Evolutionary conservation across 2,113 vertebrate genomes (phyloP).

Genomic region (Lampris megalopsis): DNA sequence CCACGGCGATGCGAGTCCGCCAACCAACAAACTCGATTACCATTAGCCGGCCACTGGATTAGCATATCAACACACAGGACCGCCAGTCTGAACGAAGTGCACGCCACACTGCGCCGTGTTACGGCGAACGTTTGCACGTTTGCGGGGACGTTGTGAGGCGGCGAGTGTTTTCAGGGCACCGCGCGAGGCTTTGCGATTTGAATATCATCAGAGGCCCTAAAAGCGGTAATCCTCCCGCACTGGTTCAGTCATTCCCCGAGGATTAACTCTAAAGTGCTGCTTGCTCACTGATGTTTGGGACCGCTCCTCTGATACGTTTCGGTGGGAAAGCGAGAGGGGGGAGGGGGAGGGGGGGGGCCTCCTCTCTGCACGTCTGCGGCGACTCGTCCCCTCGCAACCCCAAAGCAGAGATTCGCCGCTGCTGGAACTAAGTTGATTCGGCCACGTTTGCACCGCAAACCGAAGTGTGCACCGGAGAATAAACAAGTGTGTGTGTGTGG

Average conservation of each 20-base stretch:
- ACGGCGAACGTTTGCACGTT: slow-evolving; percentile 54
- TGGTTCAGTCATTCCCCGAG: slow-evolving; percentile 49
- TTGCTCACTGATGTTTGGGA: slow-evolving; percentile 66
- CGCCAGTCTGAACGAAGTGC: slow-evolving; percentile 54
- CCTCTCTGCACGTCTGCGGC: slow-evolving; percentile 50
- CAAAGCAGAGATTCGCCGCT: slow-evolving; percentile 54
- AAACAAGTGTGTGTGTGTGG: neutral
- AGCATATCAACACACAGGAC: slow-evolving; percentile 69
- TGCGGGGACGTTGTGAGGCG: slow-evolving; percentile 47
- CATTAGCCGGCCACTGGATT: slow-evolving; percentile 71
- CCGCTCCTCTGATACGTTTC: slow-evolving; percentile 70
- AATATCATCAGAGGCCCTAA: slow-evolving; percentile 74
- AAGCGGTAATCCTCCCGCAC: slow-evolving; percentile 72
- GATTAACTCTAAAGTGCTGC: slow-evolving; percentile 78
- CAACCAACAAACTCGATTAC: slow-evolving; percentile 51
- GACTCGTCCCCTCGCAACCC: slow-evolving; percentile 45
- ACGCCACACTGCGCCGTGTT: slow-evolving; percentile 26
- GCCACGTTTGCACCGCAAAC: slow-evolving; percentile 61
- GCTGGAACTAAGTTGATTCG: slow-evolving; percentile 67
- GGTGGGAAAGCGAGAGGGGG: slow-evolving; percentile 43
- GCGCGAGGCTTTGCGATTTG: slow-evolving; percentile 62
- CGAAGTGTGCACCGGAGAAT: slow-evolving; percentile 38
- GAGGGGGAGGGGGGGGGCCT: neutral
- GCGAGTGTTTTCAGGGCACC: slow-evolving; percentile 63
- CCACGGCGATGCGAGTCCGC: slow-evolving; percentile 32